These are phyloP conservation scores for Plectropomus leopardus DNA, from an alignment of 2,113 vertebrate species.

Conservation along the genomic window DNA sequence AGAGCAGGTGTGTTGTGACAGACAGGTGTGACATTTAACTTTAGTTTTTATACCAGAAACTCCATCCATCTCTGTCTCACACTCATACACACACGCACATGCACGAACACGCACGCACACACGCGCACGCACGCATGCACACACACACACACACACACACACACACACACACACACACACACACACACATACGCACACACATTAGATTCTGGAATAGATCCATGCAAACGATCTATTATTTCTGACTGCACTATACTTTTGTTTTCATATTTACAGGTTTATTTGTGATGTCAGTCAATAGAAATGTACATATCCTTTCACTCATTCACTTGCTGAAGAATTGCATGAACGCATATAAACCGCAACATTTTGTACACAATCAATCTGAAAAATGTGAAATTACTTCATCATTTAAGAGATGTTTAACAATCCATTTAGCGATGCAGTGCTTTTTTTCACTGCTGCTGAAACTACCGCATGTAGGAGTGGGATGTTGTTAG, in stretches of 20 bases:
- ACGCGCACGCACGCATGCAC: not conserved
- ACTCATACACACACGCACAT: not conserved
- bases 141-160: slow-evolving; percentile 12
- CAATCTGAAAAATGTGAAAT: not conserved
- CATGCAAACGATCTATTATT: not conserved
- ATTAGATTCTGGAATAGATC: not conserved
- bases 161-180: not conserved
- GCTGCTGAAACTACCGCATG: not conserved
- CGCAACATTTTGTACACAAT: not conserved
- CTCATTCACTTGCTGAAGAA: not conserved
- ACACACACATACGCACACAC: slow-evolving; percentile 3
- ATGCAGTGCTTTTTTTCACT: not conserved
- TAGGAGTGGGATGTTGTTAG: not conserved
- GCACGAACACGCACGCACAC: slow-evolving; percentile 8
- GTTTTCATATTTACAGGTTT: not conserved
- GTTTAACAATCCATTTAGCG: not conserved
- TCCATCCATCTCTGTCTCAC: slow-evolving; percentile 79
- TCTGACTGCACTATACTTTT: not conserved
- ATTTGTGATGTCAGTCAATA: not conserved
- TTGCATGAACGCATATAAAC: not conserved
- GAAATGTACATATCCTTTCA: not conserved
- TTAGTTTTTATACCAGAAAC: slow-evolving; percentile 76
- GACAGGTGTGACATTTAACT: slow-evolving; percentile 87
- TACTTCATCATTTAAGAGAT: not conserved
- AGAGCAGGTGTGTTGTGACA: slow-evolving; percentile 77